These are phyloP conservation scores for Geodia barretti DNA, from an alignment of 37 sponge, comb jelly and placozoan species.

Conservation along the genomic window DNA sequence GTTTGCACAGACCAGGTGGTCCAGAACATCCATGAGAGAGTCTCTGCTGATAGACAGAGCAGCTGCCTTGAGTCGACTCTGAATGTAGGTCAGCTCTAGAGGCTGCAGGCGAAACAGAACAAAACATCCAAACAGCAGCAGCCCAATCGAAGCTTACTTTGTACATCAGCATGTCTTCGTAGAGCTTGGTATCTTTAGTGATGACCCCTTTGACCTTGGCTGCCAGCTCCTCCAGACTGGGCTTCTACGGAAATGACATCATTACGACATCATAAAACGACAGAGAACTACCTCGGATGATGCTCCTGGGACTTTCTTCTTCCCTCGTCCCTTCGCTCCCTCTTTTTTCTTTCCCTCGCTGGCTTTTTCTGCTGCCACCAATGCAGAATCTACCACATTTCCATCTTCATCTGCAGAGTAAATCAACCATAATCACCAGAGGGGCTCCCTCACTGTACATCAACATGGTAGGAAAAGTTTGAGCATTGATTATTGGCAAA, in stretches of 20 bases:
- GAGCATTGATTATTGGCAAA: too few species aligned
- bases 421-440: background rate
- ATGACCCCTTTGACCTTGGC: constrained; percentile 19
- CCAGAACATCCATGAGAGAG: constrained; percentile 54
- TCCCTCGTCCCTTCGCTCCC: constrained; percentile 1
- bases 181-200: constrained; percentile 20
- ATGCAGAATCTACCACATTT: background rate
- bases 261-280: background rate
- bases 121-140: too few species aligned
- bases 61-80: constrained; percentile 46
- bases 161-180: constrained; percentile 61
- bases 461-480: too few species aligned
- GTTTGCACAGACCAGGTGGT: constrained; percentile 36
- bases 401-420: background rate
- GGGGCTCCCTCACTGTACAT: too few species aligned
- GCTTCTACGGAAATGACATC: background rate
- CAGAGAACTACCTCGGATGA: background rate
- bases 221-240: constrained; percentile 10
- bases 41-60: constrained; percentile 31
- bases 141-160: too few species aligned
- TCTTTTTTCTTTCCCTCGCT: constrained; percentile 5
- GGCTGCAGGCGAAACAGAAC: constrained; percentile 30
- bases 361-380: background rate
- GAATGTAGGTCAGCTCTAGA: constrained; percentile 44
- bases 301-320: background rate